A percentile compares a stretch with the other conserved stretches of the same genome.
phyloP scores from a whole-genome alignment of 2,888 invertebrate genomes.

The Antheraea assamensis region DNA sequence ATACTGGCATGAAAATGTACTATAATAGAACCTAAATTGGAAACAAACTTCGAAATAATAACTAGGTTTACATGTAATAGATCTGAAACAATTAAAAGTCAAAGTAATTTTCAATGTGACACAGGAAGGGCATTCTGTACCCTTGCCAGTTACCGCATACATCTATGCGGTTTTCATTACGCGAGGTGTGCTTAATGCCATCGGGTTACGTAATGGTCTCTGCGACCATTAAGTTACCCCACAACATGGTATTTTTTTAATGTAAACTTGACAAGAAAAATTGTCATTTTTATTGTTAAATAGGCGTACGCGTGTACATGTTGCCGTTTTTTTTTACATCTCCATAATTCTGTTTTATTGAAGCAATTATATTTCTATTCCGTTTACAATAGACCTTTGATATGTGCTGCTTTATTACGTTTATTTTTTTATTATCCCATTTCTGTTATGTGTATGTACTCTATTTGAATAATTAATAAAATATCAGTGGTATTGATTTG shows the following conservation, averaged over 20 bases:
- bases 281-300: constrained; percentile 67
- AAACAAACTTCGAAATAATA: background rate
- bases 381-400: constrained; percentile 41
- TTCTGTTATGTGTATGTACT: constrained; percentile 26
- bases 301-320: constrained; percentile 51
- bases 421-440: constrained; percentile 24
- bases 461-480: constrained; percentile 31
- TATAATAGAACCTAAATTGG: background rate
- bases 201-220: constrained; percentile 67
- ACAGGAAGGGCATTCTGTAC: constrained; percentile 48
- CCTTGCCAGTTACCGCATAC: constrained; percentile 65
- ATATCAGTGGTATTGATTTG: background rate
- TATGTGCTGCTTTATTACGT: constrained; percentile 44
- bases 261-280: constrained; percentile 68
- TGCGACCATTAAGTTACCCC: constrained; percentile 69
- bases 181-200: constrained; percentile 68
- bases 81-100: constrained; percentile 35
- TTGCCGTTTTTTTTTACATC: constrained; percentile 57
- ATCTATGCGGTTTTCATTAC: constrained; percentile 70
- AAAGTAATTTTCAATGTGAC: constrained; percentile 36
- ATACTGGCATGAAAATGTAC: background rate
- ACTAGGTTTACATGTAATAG: constrained; percentile 7
- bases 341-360: constrained; percentile 66
- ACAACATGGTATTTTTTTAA: constrained; percentile 63
- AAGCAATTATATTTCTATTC: constrained; percentile 65